These are phyloP conservation scores for Xylocampa areola DNA, from an alignment of 2,888 invertebrate species.

Conservation along the genomic window DNA sequence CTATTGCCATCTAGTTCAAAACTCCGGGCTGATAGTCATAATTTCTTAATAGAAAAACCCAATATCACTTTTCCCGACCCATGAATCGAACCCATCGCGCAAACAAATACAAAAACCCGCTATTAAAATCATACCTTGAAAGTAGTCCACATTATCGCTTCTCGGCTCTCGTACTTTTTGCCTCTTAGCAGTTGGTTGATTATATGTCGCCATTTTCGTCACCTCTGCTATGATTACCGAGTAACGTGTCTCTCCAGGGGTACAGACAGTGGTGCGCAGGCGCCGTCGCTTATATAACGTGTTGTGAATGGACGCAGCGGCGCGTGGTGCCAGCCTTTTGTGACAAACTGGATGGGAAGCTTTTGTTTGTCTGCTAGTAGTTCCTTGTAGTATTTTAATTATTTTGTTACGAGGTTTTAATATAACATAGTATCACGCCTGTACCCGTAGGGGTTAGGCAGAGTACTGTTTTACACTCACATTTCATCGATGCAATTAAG, in stretches of 20 bases:
- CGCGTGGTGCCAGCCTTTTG: constrained; percentile 67
- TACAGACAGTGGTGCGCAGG: constrained; percentile 36
- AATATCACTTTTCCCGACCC: no score
- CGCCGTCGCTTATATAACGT: constrained; percentile 75
- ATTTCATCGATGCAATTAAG: no score
- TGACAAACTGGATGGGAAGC: constrained; percentile 58
- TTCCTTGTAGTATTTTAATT: constrained; percentile 21
- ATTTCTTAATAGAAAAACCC: no score
- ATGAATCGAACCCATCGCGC: no score
- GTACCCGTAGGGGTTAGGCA: not conserved
- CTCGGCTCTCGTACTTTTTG: constrained; percentile 79
- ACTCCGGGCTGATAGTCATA: no score
- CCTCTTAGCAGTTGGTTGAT: constrained; percentile 75
- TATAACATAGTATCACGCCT: no score
- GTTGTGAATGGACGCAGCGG: constrained; percentile 73
- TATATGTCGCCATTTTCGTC: constrained; percentile 71
- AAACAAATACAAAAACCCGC: no score
- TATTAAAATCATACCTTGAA: constrained; percentile 79
- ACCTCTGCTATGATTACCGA: not conserved
- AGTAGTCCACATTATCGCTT: constrained; percentile 76
- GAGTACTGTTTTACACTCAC: no score
- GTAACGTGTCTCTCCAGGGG: constrained; percentile 10
- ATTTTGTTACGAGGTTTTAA: constrained; percentile 12
- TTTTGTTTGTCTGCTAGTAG: constrained; percentile 32
- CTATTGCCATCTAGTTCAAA: no score